These are phyloP conservation scores for Sigmodon hispidus DNA, from an alignment of 2,113 vertebrate genomes.

Conservation along the genomic window DNA sequence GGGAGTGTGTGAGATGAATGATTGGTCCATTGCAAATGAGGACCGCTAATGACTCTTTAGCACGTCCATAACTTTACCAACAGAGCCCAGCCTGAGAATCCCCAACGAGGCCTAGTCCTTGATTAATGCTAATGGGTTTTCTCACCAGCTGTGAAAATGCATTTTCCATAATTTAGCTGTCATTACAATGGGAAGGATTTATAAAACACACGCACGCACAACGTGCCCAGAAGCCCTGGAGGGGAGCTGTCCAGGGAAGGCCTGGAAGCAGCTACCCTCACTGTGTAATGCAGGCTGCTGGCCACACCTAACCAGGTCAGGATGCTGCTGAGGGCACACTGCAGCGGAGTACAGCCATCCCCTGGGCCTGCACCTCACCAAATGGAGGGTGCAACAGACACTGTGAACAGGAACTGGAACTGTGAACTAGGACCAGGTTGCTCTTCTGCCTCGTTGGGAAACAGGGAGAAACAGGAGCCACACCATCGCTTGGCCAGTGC, in stretches of 20 bases:
- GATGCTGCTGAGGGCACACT: not conserved
- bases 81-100: conserved; percentile 10
- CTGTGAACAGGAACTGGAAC: too few relatives aligned
- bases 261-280: not conserved
- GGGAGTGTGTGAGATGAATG: not conserved
- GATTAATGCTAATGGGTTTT: conserved; percentile 81
- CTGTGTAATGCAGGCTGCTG: accelerated
- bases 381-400: not conserved
- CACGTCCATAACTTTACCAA: conserved; percentile 30
- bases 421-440: not conserved
- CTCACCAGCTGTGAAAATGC: conserved; percentile 81
- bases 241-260: not conserved
- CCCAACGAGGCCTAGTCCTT: conserved; percentile 48
- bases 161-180: conserved; percentile 83
- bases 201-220: conserved; percentile 65
- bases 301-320: not conserved
- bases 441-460: not conserved
- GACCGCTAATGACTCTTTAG: conserved; percentile 14
- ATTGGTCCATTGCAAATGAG: not conserved
- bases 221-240: not conserved
- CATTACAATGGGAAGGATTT: conserved; percentile 75
- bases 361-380: not conserved
- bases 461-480: not conserved
- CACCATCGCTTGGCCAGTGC: too few relatives aligned
- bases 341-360: not conserved